Base-by-base conservation (phyloP, 2,113 vertebrate genomes). In the Pontoporia blainvillei region DNA sequence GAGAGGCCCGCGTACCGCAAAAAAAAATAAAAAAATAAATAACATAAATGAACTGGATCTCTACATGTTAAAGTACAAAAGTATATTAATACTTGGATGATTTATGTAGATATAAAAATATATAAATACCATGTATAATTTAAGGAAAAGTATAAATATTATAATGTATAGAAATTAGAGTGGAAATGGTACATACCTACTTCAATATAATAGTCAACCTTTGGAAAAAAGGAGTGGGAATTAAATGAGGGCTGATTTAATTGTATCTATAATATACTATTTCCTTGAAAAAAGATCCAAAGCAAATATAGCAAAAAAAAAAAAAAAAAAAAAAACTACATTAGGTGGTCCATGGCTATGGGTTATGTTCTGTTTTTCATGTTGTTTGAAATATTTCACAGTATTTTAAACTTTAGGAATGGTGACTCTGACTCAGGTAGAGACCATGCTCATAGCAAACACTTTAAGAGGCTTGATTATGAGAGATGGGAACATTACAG, bases 321-420 rank as follows among this genome's bases (percentile, higher is more conserved):
- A 18, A 52, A 54, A 54, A 87, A 95, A 67, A 18, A 20, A 6
- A 6, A 1, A 90, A 92, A 84, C n/a, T n/a, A n/a, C n/a, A n/a
- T n/a, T n/a, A 1, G 0, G 15, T 41, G 0, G 2, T 25, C 49
- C 31, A 57, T 57, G 29, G 6, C 5, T 54, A 31, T 39, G 12
- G 15, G 29, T 76, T 20, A 39, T 46, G 71, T 36, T 54, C 9
- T 27, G 3, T 20, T 79, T 87, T 71, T 25, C 4, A 84, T 12
- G 71, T 15, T 84, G 8, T 57, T 69, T 67, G 52, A 66, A 86
- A 57, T 67, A 49, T 86, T 92, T 92, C 6, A 72, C 62, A 46
- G 39, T 78, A 92, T 81, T 92, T 90, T 84, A 79, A 41, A 57
- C 17, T 54, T 87, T 29, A 54, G 39, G 31, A 96, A 90, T 25